These are phyloP conservation scores for Caradrina kadenii DNA, from an alignment of 2,888 invertebrate genomes.

Conservation along the genomic window DNA sequence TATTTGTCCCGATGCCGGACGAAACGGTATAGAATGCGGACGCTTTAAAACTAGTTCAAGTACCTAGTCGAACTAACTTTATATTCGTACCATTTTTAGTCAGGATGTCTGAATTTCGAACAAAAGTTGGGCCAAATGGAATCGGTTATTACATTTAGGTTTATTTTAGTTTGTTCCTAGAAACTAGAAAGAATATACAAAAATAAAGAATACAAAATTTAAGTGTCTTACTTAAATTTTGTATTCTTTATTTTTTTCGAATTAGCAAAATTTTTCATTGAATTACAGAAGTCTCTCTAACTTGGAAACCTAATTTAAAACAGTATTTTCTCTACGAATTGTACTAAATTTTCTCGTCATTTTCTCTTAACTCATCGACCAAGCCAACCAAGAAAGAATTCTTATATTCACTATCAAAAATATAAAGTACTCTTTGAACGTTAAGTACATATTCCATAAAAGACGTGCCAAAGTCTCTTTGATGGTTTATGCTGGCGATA, in stretches of 20 bases:
- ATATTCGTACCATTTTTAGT: slow-evolving; percentile 26
- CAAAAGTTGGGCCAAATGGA: slow-evolving; percentile 13
- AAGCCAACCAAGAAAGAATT: not conserved
- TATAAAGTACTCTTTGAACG: slow-evolving; percentile 31
- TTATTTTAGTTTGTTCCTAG: slow-evolving; percentile 2
- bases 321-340: not conserved
- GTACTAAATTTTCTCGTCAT: slow-evolving; percentile 8
- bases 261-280: not conserved
- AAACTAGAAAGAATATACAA: slow-evolving; percentile 5
- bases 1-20: slow-evolving; percentile 31
- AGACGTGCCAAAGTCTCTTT: slow-evolving; percentile 48
- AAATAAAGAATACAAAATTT: not conserved
- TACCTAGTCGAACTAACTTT: slow-evolving; percentile 29
- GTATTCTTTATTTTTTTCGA: no score
- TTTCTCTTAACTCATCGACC: not conserved
- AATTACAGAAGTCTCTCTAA: not conserved
- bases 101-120: slow-evolving; percentile 15
- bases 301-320: slow-evolving; percentile 7
- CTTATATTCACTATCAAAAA: slow-evolving; percentile 32
- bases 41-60: slow-evolving; percentile 37
- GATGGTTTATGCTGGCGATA: slow-evolving; percentile 50
- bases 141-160: slow-evolving; percentile 2
- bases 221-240: no score
- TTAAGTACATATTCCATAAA: slow-evolving; percentile 45
- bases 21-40: slow-evolving; percentile 22